Evolutionary conservation across 2,113 vertebrate species (phyloP), one percentile per base, ranked within the genome.

Genomic region (Aleadryas rufinucha): DNA sequence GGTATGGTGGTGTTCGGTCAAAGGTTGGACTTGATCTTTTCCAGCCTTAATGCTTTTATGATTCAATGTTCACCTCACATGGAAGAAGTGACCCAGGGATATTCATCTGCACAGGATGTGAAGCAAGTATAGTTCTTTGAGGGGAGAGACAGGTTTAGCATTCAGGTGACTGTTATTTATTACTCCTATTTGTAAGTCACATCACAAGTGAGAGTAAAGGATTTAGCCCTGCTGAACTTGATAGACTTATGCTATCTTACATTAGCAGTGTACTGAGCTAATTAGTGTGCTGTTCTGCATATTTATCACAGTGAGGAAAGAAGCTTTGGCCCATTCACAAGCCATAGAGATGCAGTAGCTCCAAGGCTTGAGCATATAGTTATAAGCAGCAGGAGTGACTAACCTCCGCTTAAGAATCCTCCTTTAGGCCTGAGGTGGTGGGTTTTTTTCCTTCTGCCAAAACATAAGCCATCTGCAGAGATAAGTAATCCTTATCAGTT

Each of bases 391-490:
- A 86, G 60, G 47, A 81, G 60, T 37, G 42, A 84, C 68, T 74
- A 89, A 59, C 54, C 27, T 59, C 17, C 0, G 0, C 22, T 89
- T 74, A 59, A 87, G 66, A 84, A 60, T 68, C 37, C 3, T 91
- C 27, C 54, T 69, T 75, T 72, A 87, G 50, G 52, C 68, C 22
- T 7, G 74, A 77, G 79, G 56, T 77, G 41, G 37, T 90, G 41
- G 18, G 20, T 42, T 93, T 86, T 70, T 19, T 7, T 11, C 35
- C 24, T 59, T 72, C 64, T 90, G 79, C 68, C 59, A 83, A 77
- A 85, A 28, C 44, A 54, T 76, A 71, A 87, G 61, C 65, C n/a
- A 82, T 87, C 77, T 91, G 85, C 64, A 95, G 72, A 93, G 56
- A 63, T 74, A 90, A 80, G 5, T 76, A 57, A 2, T 65, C 76